Conservation (phyloP, 1,140 invertebrate species). For the Harpegnathos saltator region DNA sequence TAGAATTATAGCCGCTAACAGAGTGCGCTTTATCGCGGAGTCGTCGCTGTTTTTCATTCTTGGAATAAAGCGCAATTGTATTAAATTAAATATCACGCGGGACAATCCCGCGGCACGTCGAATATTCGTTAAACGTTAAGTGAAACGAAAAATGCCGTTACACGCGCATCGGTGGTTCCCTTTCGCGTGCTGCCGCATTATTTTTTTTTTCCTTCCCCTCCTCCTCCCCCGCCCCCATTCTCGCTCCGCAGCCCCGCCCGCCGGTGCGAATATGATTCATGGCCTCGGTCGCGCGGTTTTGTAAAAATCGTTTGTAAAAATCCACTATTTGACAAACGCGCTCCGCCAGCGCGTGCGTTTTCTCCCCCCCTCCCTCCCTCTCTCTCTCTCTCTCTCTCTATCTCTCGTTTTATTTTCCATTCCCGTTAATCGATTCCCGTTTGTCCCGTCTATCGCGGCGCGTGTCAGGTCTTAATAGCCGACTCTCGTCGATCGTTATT, state of each 20-base stretch:
- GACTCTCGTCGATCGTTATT: conserved; percentile 7
- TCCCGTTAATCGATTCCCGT: conserved; percentile 1
- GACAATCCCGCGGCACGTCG: conserved; percentile 53
- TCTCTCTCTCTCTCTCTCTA: too few relatives aligned
- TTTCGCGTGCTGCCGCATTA: conserved; percentile 45
- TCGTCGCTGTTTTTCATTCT: conserved; percentile 52
- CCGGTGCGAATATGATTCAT: conserved; percentile 40
- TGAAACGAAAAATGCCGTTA: conserved; percentile 61
- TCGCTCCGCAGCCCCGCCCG: too few relatives aligned
- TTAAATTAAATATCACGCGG: conserved; percentile 62
- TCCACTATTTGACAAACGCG: conserved; percentile 26
- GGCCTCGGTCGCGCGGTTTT: conserved; percentile 27
- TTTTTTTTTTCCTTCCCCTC: too few relatives aligned
- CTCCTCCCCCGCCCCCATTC: too few relatives aligned
- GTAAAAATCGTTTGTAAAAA: conserved; percentile 56
- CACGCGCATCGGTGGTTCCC: conserved; percentile 48
- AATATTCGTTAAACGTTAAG: conserved; percentile 77
- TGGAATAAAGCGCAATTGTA: conserved; percentile 58
- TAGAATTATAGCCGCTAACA: conserved; percentile 56
- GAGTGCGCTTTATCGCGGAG: conserved; percentile 55
- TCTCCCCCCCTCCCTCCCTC: too few relatives aligned
- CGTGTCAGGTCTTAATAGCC: conserved; percentile 39
- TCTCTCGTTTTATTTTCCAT: too few relatives aligned
- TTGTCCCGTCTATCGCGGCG: conserved; percentile 15
- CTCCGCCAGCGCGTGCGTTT: not conserved